Base-by-base conservation (phyloP, 2,888 invertebrate species). In the Pristionchus fissidentatus region DNA sequence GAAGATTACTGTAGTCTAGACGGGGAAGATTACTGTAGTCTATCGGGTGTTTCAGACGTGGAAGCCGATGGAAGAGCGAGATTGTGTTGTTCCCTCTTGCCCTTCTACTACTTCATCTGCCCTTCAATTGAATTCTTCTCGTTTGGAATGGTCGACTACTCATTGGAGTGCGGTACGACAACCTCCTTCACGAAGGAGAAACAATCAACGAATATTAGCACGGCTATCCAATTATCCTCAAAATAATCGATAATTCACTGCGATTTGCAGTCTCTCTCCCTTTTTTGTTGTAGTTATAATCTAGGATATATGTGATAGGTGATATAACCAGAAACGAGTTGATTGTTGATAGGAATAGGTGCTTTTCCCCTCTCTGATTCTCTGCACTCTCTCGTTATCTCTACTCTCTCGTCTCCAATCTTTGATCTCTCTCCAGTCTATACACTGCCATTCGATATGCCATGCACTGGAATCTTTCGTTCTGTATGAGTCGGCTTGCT, bases 151-250 rank as follows among this genome's bases (percentile, higher is more conserved):
- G 92, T 87, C 87, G 83, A 85, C 89, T 57, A 89, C 90, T 29
- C 84, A 87, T 38, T 92, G 92, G 92, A 90, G 89, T 85, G 85
- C 89, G 91, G 92, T 92, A 89, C 87, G 91, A 43, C 49, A 32
- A 35, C 43, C 73, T 26, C 49, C 49, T 35, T n/a, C 52, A 78
- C 49, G 78, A 38, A 49, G 52, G 32, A 78, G 38, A 29, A 52
- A 29, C 73, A 41, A 55, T 22, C 46, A 49, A 4, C 49, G 78
- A 49, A 78, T 78, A 32, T 41, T 78, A 38, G 78, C 78, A 2
- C 29, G 78, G 52, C 78, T 78, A 35, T 78, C 78, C 38, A 73
- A 66, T 66, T 38, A 38, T 66, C n/a, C n/a, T n/a, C 38, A 13
- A 35, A 38, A 22, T 66, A 15, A 66, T 66, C 66, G 29, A 66